Percentiles rank a stretch among this genome's conserved stretches.
Evolutionary conservation across 2,888 invertebrate genomes (phyloP).

Genomic region (Cenopis cana): DNA sequence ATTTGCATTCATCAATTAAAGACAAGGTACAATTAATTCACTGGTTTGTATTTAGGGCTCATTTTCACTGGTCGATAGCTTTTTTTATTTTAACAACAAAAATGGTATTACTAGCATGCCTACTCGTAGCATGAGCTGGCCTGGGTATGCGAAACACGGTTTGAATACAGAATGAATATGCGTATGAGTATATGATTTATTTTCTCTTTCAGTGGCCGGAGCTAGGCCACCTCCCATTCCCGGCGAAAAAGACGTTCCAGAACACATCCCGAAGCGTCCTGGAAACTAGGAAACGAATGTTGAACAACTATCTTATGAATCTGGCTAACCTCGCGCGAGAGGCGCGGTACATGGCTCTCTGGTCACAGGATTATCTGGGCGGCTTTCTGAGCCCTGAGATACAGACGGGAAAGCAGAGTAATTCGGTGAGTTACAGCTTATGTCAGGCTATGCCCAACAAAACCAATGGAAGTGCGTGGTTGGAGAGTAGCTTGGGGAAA

Average conservation of each 20-base stretch:
- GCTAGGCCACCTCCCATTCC: conserved; percentile 91
- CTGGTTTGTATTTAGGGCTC: too few species aligned
- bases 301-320: conserved; percentile 92
- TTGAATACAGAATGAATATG: too few species aligned
- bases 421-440: conserved; percentile 61
- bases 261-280: conserved; percentile 94
- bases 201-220: conserved; percentile 88
- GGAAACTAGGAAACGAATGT: conserved; percentile 92
- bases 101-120: too few species aligned
- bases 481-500: too few species aligned
- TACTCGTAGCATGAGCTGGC: too few species aligned
- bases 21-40: conserved; percentile 86
- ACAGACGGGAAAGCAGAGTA: conserved; percentile 75
- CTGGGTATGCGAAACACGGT: too few species aligned
- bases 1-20: conserved; percentile 92
- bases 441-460: too few species aligned
- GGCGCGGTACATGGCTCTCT: conserved; percentile 69
- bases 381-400: conserved; percentile 79
- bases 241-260: conserved; percentile 97
- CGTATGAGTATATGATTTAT: too few species aligned
- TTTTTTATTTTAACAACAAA: too few species aligned
- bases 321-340: conserved; percentile 78
- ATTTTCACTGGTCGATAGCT: too few species aligned
- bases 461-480: too few species aligned
- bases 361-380: conserved; percentile 74